phyloP scores from a whole-genome alignment of 2,888 invertebrate genomes.

The Protonemura montana region DNA sequence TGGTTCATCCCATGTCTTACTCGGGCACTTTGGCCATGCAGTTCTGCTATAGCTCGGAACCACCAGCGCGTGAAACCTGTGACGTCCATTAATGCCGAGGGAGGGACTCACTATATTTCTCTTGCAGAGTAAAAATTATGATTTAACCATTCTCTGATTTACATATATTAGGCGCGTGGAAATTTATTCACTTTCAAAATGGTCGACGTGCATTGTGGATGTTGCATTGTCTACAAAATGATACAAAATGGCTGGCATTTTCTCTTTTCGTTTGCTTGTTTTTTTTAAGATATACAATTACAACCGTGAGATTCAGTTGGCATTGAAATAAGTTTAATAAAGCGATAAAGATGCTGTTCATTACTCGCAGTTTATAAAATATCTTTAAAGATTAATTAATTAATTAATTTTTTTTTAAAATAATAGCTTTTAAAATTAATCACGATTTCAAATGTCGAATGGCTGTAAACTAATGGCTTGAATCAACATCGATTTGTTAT shows the following conservation, averaged over 20 bases:
- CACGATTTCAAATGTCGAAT: not conserved
- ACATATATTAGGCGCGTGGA: not conserved
- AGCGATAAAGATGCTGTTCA: not conserved
- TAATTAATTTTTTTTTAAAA: not conserved
- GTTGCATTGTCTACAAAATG: no score
- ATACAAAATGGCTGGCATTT: not conserved
- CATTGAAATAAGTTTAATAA: not conserved
- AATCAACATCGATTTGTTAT: not conserved
- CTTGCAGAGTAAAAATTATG: not conserved
- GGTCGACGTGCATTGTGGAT: no score
- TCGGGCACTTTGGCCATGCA: no score
- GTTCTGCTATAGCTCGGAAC: no score
- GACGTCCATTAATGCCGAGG: not conserved
- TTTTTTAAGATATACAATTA: not conserved
- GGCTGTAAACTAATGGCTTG: not conserved
- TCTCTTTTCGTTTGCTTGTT: not conserved
- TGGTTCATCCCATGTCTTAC: no score
- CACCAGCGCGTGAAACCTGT: not conserved
- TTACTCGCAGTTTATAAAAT: not conserved
- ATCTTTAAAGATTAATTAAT: not conserved
- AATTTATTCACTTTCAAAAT: conserved; percentile 23
- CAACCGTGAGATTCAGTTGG: not conserved
- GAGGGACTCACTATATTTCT: not conserved
- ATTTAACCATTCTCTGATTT: not conserved
- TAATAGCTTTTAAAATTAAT: not conserved